Evolutionary conservation across 2,797 vertebrate genomes (phyloP).

Genomic region (Silurus aristotelis): DNA sequence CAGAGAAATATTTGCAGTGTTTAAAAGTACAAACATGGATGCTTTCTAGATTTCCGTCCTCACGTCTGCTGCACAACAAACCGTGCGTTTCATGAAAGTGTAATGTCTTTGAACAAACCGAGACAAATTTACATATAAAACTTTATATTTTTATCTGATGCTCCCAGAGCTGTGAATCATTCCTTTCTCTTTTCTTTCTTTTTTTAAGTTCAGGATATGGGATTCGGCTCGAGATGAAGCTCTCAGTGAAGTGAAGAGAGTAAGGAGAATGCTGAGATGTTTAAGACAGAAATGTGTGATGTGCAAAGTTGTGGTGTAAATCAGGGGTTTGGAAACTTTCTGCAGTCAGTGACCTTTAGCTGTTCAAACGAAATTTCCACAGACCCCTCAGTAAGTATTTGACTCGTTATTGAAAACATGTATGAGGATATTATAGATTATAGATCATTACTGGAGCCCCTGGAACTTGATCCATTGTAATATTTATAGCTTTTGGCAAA

Average conservation of each 20-base stretch:
- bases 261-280: no score
- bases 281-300: background rate
- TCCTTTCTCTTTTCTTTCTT: background rate
- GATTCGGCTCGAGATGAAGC: background rate
- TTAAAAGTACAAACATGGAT: background rate
- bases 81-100: background rate
- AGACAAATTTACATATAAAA: background rate
- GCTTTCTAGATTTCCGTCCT: background rate
- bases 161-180: no score
- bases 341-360: background rate
- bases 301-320: background rate
- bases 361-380: background rate
- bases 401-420: background rate
- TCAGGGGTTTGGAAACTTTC: background rate
- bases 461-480: no score
- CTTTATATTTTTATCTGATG: background rate
- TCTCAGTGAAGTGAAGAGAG: background rate
- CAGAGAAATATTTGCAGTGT: no score
- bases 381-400: background rate
- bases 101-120: background rate
- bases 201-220: background rate
- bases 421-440: background rate
- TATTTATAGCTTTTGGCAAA: no score
- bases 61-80: background rate
- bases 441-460: no score